Conservation (phyloP, 2,888 invertebrate species). For the Allacma fusca region DNA sequence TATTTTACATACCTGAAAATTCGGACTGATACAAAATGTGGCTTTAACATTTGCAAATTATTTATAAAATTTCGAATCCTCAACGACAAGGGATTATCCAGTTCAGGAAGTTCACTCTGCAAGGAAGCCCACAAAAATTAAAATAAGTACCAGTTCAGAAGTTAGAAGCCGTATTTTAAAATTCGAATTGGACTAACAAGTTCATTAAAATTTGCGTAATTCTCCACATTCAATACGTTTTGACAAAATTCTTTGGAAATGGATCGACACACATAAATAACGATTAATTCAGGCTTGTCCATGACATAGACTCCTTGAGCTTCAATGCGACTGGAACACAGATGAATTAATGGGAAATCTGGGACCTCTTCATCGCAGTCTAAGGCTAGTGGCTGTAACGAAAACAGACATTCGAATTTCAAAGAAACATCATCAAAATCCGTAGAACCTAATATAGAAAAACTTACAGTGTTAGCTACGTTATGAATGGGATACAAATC, state of each 20-base stretch:
- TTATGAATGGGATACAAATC: constrained; percentile 87
- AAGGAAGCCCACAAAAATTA: constrained; percentile 46
- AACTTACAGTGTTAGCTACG: constrained; percentile 69
- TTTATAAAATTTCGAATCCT: constrained; percentile 81
- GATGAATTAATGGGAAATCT: constrained; percentile 78
- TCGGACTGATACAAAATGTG: constrained; percentile 79
- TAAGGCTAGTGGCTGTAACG: constrained; percentile 35
- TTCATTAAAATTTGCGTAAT: constrained; percentile 78
- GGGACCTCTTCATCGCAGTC: constrained; percentile 54
- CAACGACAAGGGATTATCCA: constrained; percentile 78
- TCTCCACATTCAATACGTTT: constrained; percentile 78
- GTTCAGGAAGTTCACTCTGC: constrained; percentile 77
- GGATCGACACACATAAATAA: constrained; percentile 83
- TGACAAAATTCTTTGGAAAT: constrained; percentile 78
- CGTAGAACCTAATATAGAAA: no score
- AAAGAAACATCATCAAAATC: no score
- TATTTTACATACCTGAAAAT: constrained; percentile 76
- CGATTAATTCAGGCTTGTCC: constrained; percentile 84
- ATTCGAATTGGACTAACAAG: constrained; percentile 64
- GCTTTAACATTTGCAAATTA: constrained; percentile 84
- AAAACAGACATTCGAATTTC: no score
- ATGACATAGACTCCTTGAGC: constrained; percentile 87
- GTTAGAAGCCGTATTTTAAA: background rate
- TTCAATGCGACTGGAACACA: constrained; percentile 79
- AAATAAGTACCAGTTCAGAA: no score